These are phyloP conservation scores for Rynchops niger DNA, from an alignment of 2,113 vertebrate species.

Conservation along the genomic window DNA sequence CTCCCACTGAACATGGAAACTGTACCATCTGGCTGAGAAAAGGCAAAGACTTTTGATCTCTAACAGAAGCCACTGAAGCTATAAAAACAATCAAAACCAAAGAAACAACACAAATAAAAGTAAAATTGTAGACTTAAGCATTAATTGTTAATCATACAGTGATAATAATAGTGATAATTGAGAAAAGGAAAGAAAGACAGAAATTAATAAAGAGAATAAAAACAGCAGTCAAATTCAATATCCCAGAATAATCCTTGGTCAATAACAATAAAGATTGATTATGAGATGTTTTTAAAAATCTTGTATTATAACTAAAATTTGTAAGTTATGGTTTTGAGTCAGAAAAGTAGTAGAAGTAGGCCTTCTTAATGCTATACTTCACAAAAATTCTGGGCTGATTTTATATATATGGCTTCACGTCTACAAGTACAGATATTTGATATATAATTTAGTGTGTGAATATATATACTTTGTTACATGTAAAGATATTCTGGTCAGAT, in stretches of 20 bases:
- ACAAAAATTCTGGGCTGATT: not conserved
- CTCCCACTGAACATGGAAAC: not conserved
- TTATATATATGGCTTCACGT: not conserved
- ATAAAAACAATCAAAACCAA: not conserved
- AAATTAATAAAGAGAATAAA: not conserved
- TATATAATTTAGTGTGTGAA: not conserved
- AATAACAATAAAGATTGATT: not conserved
- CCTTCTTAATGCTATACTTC: not conserved
- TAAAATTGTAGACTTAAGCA: not conserved
- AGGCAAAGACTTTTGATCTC: not conserved
- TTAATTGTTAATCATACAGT: not conserved
- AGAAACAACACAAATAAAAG: not conserved
- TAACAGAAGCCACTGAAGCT: not conserved
- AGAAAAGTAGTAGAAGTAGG: not conserved
- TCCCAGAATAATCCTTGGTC: not conserved
- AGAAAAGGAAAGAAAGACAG: not conserved
- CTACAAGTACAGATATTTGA: not conserved
- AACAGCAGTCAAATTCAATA: not conserved
- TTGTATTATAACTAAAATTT: not conserved
- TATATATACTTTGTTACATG: not conserved
- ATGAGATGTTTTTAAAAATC: not conserved
- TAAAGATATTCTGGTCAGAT: not conserved
- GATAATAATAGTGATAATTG: not conserved
- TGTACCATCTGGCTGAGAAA: not conserved
- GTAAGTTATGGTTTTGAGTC: not conserved